Base-by-base conservation (phyloP, 2,113 vertebrate genomes). In the Cynocephalus volans region DNA sequence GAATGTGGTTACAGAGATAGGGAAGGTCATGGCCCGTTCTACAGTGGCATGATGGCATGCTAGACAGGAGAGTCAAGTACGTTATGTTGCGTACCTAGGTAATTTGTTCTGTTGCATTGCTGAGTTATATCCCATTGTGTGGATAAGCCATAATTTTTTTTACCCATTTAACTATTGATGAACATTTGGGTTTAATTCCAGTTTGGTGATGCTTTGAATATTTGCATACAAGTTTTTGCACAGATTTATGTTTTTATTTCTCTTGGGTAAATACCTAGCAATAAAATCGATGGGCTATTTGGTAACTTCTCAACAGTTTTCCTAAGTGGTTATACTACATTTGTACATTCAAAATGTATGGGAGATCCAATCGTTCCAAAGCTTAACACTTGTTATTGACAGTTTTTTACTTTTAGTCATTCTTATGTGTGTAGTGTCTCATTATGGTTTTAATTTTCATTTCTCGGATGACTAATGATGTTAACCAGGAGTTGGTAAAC, bases 181-280 rank as follows among this genome's bases (percentile, higher is more conserved):
- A 21, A 26, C 19, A 72, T 80, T 76, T 85, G 56, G n/a, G 7
- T 93, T 84, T 93, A 21, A 93, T 81, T 88, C 8, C 12, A 67
- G 28, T 92, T 95, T 76, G 69, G 54, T 65, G 79, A 1, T 86
- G 8, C 67, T 92, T 88, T 93, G 54, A 82, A 67, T 86, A 64
- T 60, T 48, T 72, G 33, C 26, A 45, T n/a, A 54, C 18, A 58
- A 81, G 21, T 33, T 65, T 92, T 89, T 67, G 5, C 26, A 64
- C 45, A 76, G 54, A 54, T 31, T n/a, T 88, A 54, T 86, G 41
- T 60, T 93, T 96, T 90, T 13, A 90, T 79, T 77, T 92, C 41
- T 96, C 50, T 19, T 33, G 2, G 21, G 50, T 67, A 82, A 73
- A 95, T 67, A 85, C 48, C 48, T 50, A 67, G 13, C 50, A 81